Percentiles rank a stretch among this genome's conserved stretches.
Conservation (phyloP, 1,140 invertebrate species). For the Adoxophyes honmai region DNA sequence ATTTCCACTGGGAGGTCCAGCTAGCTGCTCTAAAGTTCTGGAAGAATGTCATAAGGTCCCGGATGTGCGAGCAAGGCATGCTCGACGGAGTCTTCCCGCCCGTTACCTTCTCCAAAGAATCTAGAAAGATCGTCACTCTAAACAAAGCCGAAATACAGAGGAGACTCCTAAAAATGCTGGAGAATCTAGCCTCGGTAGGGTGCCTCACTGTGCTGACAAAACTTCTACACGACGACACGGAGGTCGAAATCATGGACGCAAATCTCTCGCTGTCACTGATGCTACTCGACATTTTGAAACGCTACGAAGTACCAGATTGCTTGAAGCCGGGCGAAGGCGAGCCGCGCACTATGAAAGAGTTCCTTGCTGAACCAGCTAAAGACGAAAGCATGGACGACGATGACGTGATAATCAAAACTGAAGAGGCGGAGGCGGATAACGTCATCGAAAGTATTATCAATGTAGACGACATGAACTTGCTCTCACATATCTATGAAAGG, state of each 20-base stretch:
- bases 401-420: slow-evolving; percentile 20
- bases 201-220: slow-evolving; percentile 83
- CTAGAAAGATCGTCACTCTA: slow-evolving; percentile 85
- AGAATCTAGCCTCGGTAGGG: slow-evolving; percentile 80
- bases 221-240: slow-evolving; percentile 83
- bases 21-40: slow-evolving; percentile 83
- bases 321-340: slow-evolving; percentile 41
- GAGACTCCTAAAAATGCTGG: slow-evolving; percentile 81
- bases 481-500: slow-evolving; percentile 58
- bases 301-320: slow-evolving; percentile 76
- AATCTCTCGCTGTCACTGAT: slow-evolving; percentile 78
- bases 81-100: slow-evolving; percentile 86
- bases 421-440: slow-evolving; percentile 36
- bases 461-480: slow-evolving; percentile 54
- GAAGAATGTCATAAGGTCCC: slow-evolving; percentile 81
- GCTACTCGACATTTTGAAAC: slow-evolving; percentile 78
- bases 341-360: slow-evolving; percentile 38
- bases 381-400: slow-evolving; percentile 20
- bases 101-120: slow-evolving; percentile 87
- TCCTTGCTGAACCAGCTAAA: slow-evolving; percentile 37
- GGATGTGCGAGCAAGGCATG: slow-evolving; percentile 86
- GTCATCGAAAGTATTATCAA: slow-evolving; percentile 67
- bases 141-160: slow-evolving; percentile 82
- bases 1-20: slow-evolving; percentile 90
- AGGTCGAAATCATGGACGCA: slow-evolving; percentile 82